Percentiles rank a stretch among this genome's conserved stretches.
Evolutionary conservation across 2,888 invertebrate species (phyloP).

Genomic region (Balanococcus diminutus): DNA sequence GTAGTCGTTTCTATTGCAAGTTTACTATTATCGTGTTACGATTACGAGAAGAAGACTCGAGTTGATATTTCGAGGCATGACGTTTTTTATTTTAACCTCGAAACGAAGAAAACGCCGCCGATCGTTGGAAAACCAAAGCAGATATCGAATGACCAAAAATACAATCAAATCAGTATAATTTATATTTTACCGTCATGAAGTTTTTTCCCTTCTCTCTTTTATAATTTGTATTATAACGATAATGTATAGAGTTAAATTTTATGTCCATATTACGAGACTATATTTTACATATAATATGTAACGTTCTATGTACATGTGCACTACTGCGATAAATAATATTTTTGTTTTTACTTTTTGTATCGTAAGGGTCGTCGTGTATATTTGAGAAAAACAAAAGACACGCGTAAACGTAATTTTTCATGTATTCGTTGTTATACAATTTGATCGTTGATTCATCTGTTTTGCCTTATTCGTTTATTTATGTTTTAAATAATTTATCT

Average conservation of each 20-base stretch:
- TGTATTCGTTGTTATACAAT: background rate
- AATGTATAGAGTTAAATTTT: background rate
- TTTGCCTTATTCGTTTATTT: conserved; percentile 26
- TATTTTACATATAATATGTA: background rate
- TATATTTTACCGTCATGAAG: background rate
- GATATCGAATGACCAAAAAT: background rate
- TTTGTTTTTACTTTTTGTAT: conserved; percentile 5
- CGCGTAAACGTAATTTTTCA: background rate
- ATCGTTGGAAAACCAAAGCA: background rate
- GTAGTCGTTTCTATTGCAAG: too few species aligned
- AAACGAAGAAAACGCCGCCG: too few species aligned
- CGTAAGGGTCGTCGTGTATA: background rate
- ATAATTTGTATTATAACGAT: background rate
- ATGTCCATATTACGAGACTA: background rate
- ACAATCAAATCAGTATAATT: background rate
- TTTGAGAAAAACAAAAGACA: background rate
- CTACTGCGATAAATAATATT: background rate
- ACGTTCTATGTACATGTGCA: background rate
- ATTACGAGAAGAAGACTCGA: too few species aligned
- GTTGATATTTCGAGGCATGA: too few species aligned
- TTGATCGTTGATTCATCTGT: conserved; percentile 19
- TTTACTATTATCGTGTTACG: too few species aligned
- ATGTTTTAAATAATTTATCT: background rate
- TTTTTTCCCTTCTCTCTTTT: background rate
- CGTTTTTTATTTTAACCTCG: too few species aligned